Base-by-base conservation (phyloP, 2,888 invertebrate genomes). In the Fabriciana adippe region DNA sequence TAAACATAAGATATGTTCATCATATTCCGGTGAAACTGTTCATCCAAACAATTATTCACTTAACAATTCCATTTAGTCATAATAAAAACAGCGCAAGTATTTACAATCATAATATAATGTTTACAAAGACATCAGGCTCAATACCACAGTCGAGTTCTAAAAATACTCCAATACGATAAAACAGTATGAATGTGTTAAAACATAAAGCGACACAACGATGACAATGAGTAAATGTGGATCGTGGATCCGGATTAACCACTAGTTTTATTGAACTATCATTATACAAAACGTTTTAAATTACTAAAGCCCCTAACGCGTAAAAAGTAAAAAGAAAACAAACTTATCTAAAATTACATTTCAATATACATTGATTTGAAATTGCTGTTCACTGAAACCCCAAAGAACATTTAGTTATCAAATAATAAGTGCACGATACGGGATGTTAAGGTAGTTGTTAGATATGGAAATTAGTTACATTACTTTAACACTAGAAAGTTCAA, bases 121-220 rank as follows among this genome's bases (percentile, higher is more conserved):
- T 88, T 86, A 86, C 84, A 85, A 85, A 86, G 85, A 85, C 86
- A 85, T 86, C 84, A 84, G 85, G 84, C 83, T 82, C 81, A 82
- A 82, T 84, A 84, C 81, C 85, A 83, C 82, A 84, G 83, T 83
- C 82, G 78, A 81, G 81, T 88, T 90, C 91, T 92, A 91, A 89
- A 90, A 90, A 91, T 91, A 92, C 86, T 84, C 82, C 82, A 83
- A 85, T 84, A 85, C 86, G 90, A 90, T 92, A 91, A 90, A 90
- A 89, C 80, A 75, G 85, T 86, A 84, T 86, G 86, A 88, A 86
- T 88, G 85, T 89, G 87, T 83, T 85, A 86, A 80, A 83, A 86
- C 85, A 77, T 82, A 84, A 70, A 87, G 86, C 84, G 84, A 89
- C 85, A 88, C 85, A 87, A 80, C 83, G 81, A 87, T 86, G 84